These are phyloP conservation scores for Nymphicus hollandicus DNA, from an alignment of 2,113 vertebrate genomes.

Conservation along the genomic window DNA sequence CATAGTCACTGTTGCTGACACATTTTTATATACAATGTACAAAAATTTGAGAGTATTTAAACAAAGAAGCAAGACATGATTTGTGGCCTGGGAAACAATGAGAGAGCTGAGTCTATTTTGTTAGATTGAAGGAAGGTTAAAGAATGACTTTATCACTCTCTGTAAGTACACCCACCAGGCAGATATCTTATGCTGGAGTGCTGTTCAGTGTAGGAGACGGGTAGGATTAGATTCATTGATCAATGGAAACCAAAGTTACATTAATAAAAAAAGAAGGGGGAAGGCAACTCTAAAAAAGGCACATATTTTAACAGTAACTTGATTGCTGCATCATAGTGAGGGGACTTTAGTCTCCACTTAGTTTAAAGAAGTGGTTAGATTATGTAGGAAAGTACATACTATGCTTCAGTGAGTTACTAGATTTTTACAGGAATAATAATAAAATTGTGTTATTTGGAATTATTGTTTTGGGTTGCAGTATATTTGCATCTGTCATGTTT, in stretches of 20 bases:
- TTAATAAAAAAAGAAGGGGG: not conserved
- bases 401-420: not conserved
- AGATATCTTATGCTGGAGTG: not conserved
- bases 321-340: not conserved
- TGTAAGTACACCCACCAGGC: slow-evolving; percentile 27
- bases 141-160: slow-evolving; percentile 6
- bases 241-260: slow-evolving; percentile 2
- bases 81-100: not conserved
- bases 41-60: not conserved
- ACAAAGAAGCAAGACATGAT: not conserved
- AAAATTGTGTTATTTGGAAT: not conserved
- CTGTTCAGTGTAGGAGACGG: not conserved
- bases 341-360: not conserved
- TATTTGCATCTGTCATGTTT: not conserved
- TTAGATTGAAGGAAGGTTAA: not conserved
- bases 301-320: not conserved
- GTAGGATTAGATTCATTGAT: not conserved
- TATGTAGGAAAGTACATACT: not conserved
- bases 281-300: not conserved
- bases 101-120: not conserved
- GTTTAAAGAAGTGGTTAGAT: not conserved
- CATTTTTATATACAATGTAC: not conserved
- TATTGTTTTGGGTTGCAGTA: not conserved
- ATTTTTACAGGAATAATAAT: not conserved
- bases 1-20: not conserved